Base-by-base conservation (phyloP, 2,113 vertebrate genomes). In the Propithecus coquereli region DNA sequence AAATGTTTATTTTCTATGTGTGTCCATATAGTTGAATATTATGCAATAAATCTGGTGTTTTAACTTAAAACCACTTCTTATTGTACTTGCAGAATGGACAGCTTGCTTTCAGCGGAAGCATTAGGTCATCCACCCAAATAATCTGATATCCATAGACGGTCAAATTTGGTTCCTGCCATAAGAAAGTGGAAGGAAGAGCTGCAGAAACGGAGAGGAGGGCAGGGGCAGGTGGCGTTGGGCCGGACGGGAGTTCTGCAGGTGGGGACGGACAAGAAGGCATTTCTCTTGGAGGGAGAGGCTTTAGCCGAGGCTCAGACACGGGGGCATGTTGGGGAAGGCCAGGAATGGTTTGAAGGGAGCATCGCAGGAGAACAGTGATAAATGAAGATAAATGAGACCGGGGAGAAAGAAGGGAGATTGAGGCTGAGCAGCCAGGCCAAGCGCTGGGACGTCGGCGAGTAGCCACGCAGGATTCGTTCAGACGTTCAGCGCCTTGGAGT, bases 1-100 rank as follows among this genome's bases (percentile, higher is more conserved):
- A 98, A 98, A 98, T 98, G 98, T 98, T 98, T 98, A 98, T 99
- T 98, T 98, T 98, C 97, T 80, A 98, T 97, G 98, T 98, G 97
- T 98, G 93, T 97, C 98, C 98, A 98, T 97, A 98, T 98, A 98
- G 97, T 97, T 98, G 97, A 95, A 97, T 98, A 98, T 98, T 97
- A 98, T 96, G 98, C 98, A 99, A 99, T 99, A 99, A 99, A 99
- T 97, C 96, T 97, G 96, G 98, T 98, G 98, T 98, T 98, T 98
- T 97, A 97, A 97, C 74, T 93, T 97, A 97, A 96, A 95, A 68
- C 83, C 65, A 1, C 68, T 92, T 93, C 76, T 95, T 79, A 34
- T 45, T 83, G 71, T 96, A 65, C 40, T 95, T 95, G 43, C n/a
- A 85, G 63, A 94, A 68, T 70, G 57, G 22, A 37, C 91, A 86